Conservation (phyloP, 2,113 vertebrate species). For the Antechinus stuartii region DNA sequence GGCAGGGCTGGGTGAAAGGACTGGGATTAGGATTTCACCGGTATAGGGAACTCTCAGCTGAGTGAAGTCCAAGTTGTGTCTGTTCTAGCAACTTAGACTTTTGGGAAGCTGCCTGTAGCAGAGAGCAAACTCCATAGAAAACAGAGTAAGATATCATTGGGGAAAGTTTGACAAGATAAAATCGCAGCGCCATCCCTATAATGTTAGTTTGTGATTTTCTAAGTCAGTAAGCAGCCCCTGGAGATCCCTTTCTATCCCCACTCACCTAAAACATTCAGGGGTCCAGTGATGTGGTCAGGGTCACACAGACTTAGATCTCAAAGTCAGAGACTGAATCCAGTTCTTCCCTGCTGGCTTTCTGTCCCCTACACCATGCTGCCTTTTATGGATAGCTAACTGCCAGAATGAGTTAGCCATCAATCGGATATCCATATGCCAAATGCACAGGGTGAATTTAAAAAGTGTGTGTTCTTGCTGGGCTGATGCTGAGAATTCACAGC, state of each 20-base stretch:
- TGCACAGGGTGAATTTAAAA: background rate
- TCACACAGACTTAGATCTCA: background rate
- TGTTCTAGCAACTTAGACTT: background rate
- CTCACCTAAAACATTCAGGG: background rate
- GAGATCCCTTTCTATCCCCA: background rate
- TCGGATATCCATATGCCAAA: background rate
- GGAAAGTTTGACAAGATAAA: background rate
- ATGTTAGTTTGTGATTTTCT: background rate
- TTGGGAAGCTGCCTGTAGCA: background rate
- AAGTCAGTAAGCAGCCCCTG: background rate
- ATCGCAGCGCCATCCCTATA: background rate
- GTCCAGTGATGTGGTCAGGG: background rate
- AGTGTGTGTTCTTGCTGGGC: background rate
- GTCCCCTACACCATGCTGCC: background rate
- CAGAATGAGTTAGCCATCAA: background rate
- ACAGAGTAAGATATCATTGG: background rate
- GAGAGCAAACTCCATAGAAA: background rate
- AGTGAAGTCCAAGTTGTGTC: background rate
- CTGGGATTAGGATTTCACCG: background rate
- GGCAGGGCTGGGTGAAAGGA: background rate
- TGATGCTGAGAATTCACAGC: conserved; percentile 3
- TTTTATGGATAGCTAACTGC: background rate
- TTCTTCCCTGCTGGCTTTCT: background rate
- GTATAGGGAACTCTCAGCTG: background rate
- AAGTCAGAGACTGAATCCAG: background rate